Base-by-base conservation (phyloP, 2,797 vertebrate genomes). In the Hippocampus kuda region DNA sequence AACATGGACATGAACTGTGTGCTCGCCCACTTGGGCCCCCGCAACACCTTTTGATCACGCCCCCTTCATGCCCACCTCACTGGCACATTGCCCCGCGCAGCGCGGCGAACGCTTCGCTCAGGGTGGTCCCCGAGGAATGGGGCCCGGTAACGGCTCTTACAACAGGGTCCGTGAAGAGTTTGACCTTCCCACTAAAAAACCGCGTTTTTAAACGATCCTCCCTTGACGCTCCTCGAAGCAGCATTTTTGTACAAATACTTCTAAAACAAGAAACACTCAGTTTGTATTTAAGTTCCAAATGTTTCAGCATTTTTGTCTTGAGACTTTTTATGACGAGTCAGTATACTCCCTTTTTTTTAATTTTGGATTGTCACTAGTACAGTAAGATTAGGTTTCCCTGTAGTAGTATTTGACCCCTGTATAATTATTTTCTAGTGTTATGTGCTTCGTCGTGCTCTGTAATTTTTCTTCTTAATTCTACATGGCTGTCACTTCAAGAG, bases 161-260 rank as follows among this genome's bases (percentile, higher is more conserved):
- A 94, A 95, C 92, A 94, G 97, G 90, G 96, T 95, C 88, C 96
- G 96, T 70, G 97, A 99, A 92, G 97, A 99, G 89, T 99, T 97
- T 91, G 97, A 98, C 76, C 93, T 93, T 81, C 94, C 96, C 78
- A 85, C 94, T 93, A 98, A 99, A 93, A 99, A 99, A 86, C 88
- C 96, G 88, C 94, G 97, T 88, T 98, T 98, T 95, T 99, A 95
- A 82, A 78, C 70, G 56, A 77, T 34, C 86, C 81, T 77, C 69
- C 62, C 83, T 78, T 81, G 80, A 79, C 49, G 86, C 84, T 81
- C 77, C 61, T 70, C 70, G 85, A 81, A 80, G 86, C 84, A 77
- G 70, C 82, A 4, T 57, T 88, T 87, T 65, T 90, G 85, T 88
- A 85, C 81, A 88, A 80, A 75, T 83, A 81, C 82, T 86, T 76